Base-by-base conservation (phyloP, 2,888 invertebrate genomes). In the Pseudolycoriella hygida region DNA sequence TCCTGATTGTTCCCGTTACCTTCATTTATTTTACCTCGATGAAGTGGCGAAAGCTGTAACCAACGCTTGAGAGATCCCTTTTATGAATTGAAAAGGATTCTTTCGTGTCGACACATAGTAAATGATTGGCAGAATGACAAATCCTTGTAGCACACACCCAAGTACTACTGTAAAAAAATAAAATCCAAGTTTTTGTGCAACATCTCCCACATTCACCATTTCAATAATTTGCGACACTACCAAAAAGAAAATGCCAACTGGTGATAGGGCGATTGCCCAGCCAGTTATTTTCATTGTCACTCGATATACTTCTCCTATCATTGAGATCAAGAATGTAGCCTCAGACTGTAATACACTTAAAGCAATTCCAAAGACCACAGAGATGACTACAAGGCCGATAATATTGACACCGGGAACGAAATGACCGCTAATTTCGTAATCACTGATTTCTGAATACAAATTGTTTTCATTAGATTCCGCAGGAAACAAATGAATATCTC, bases 31-130 rank as follows among this genome's bases (percentile, higher is more conserved):
- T 25, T 61, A 74, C 75, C 81, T 80, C 17, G 80, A 80, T 17
- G 78, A 76, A n/a, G 82, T 82, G 50, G 80, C 82, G 57, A 82
- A 82, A 15, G 80, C 82, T 1, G 81, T 82, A 6, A 75, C 72
- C 49, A 80, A 61, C 3, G 81, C 80, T 58, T 76, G 75, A 17
- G 72, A 67, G 71, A 79, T 72, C 53, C 74, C 70, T 12, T 60
- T 58, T 17, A 75, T 65, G 54, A 69, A 72, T 45, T 56, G 60
- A 55, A 77, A 68, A 1, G 83, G 83, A 53, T 77, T 68, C 54
- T 72, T 70, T 56, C 74, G 61, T 2, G 74, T 76, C 47, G 74
- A 64, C 6, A 73, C 50, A 44, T 74, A 69, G 57, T 72, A 84
- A 40, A 84, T 66, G n/a, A 74, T 49, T 0, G 83, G 81, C 10